Conservation (phyloP, 2,113 vertebrate species). For the Struthio camelus region DNA sequence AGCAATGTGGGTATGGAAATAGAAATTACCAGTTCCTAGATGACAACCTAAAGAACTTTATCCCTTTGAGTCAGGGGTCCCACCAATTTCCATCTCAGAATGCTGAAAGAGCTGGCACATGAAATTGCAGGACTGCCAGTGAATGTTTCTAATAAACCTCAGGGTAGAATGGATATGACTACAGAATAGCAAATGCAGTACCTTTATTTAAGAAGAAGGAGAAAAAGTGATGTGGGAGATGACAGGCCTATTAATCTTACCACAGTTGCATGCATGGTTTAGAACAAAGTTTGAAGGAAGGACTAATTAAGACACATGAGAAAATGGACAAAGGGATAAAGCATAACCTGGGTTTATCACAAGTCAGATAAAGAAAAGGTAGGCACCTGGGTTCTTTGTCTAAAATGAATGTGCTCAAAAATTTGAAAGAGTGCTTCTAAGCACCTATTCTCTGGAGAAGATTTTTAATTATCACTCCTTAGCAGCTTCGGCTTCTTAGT, state of each 20-base stretch:
- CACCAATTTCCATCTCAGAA: neutral
- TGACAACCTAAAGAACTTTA: neutral
- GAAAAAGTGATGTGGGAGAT: neutral
- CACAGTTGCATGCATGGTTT: neutral
- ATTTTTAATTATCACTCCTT: neutral
- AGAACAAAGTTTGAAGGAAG: conserved; percentile 7
- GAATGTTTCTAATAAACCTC: conserved; percentile 6
- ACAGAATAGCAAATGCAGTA: neutral
- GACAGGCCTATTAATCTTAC: conserved; percentile 44
- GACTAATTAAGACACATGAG: conserved; percentile 53
- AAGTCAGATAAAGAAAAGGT: neutral
- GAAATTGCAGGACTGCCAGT: neutral
- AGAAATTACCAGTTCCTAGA: neutral
- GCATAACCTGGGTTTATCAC: neutral
- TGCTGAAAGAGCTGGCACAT: neutral
- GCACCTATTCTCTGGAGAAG: neutral
- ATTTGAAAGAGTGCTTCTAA: neutral
- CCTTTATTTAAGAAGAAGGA: neutral
- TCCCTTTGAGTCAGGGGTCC: neutral
- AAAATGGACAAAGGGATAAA: conserved; percentile 1
- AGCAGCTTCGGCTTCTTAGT: neutral
- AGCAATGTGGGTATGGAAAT: neutral
- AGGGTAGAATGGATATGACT: neutral
- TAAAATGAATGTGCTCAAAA: neutral
- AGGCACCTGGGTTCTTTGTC: neutral